Base-by-base conservation (phyloP, 2,888 invertebrate genomes). In the Cetonia aurata region DNA sequence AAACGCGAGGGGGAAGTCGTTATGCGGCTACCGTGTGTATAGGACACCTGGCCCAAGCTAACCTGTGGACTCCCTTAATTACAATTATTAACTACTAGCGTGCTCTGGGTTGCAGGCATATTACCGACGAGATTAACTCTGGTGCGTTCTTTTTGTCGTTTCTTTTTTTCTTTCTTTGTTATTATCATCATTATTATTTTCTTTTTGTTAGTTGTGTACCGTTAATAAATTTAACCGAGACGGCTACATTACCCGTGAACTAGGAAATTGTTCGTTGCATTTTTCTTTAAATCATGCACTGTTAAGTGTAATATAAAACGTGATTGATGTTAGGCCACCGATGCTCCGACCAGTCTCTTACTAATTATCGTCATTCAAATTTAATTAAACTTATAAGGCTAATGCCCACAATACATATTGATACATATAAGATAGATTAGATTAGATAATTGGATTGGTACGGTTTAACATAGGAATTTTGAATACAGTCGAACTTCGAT, bases 81-180 rank as follows among this genome's bases (percentile, higher is more conserved):
- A 82, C 79, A 81, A 82, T 82, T 82, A 83, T 83, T 82, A 82
- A 80, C 80, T 80, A 79, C 82, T 82, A 83, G 82, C 82, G 78
- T 80, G 81, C 80, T 80, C 78, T 80, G 79, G 79, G 77, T 80
- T 76, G 73, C 75, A 75, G 74, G 75, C 79, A 77, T 76, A 76
- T 78, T 78, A 75, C 77, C 75, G 74, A 73, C 69, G 71, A 74
- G 74, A 76, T 76, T 75, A 72, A 50, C 69, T 69, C 50, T 9
- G 10, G 56, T n/a, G 19, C 10, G 52, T 44, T 48, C 15, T 56
- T 67, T 66, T 52, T 67, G 17, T 52, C 46, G 48, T 57, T 59
- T 50, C n/a, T 46, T 57, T 19, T 33, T 33, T 46, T 17, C 57
- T 41, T 59, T 59, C 42, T 19, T 41, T 57, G 17, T 41, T 57